phyloP scores from a whole-genome alignment of 2,797 vertebrate species.

The Galagoides demidoff region DNA sequence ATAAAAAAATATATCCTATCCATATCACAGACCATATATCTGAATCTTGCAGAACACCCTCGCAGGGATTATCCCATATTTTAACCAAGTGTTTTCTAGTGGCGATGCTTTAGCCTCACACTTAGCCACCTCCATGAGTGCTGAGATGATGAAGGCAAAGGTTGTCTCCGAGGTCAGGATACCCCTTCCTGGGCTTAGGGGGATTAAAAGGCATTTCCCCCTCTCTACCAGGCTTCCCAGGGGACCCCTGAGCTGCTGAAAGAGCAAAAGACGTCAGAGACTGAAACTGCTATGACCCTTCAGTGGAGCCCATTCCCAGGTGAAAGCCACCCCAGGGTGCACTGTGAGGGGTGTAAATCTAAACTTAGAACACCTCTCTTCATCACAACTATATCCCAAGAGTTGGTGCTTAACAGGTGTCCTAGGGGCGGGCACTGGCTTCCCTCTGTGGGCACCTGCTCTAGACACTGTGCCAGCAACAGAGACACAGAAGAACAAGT shows the following conservation, averaged over 20 bases:
- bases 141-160: neutral
- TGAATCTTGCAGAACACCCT: constrained; percentile 72
- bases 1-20: constrained; percentile 77
- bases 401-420: neutral
- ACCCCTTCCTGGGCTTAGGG: neutral
- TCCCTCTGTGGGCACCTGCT: neutral
- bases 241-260: neutral
- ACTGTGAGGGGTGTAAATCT: neutral
- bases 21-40: constrained; percentile 64
- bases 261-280: neutral
- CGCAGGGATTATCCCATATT: constrained; percentile 69
- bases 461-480: neutral
- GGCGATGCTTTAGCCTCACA: neutral
- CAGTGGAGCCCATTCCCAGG: neutral
- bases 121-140: neutral
- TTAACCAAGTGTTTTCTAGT: constrained; percentile 73
- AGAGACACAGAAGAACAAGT: neutral
- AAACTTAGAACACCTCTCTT: neutral
- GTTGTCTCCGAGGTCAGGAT: constrained; percentile 4
- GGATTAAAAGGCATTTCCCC: neutral
- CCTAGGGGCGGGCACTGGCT: neutral
- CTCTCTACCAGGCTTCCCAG: neutral
- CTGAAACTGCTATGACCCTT: neutral
- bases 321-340: neutral
- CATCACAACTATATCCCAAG: neutral